Percentiles rank a stretch among this genome's conserved stretches.
Conservation (phyloP, 2,888 invertebrate genomes). For the Thalpophila matura region DNA sequence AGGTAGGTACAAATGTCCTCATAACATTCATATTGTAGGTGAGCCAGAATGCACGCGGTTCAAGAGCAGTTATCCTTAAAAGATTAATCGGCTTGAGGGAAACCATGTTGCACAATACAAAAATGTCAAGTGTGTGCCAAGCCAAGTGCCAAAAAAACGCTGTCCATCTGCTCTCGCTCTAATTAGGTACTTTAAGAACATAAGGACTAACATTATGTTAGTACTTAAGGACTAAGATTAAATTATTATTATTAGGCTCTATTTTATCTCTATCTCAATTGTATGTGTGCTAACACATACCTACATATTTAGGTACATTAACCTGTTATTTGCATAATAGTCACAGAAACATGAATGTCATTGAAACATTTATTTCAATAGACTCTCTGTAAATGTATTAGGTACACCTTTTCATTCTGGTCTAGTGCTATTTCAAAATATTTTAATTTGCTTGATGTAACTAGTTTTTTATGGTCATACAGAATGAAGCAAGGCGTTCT, state of each 20-base stretch:
- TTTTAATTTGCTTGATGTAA: background rate
- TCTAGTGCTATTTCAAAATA: background rate
- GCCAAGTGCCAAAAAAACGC: too few relatives aligned
- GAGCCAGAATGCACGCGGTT: background rate
- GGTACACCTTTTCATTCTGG: background rate
- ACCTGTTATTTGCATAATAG: constrained; percentile 6
- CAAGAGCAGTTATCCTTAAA: background rate
- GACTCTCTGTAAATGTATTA: too few relatives aligned
- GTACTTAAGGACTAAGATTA: too few relatives aligned
- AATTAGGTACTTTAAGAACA: too few relatives aligned
- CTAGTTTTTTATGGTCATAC: constrained; percentile 15
- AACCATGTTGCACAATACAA: background rate
- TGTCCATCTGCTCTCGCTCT: too few relatives aligned
- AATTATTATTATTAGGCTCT: too few relatives aligned
- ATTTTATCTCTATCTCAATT: too few relatives aligned
- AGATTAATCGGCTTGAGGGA: too few relatives aligned
- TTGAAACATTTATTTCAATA: constrained; percentile 5
- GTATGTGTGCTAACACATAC: too few relatives aligned
- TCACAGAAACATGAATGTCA: background rate
- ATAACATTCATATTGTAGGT: constrained; percentile 7
- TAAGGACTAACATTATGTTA: too few relatives aligned
- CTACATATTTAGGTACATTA: background rate
- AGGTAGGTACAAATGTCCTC: constrained; percentile 71
- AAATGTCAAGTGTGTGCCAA: too few relatives aligned
- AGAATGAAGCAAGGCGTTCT: constrained; percentile 92